Conservation (phyloP, 2,797 vertebrate species). For the Momotus momota region DNA sequence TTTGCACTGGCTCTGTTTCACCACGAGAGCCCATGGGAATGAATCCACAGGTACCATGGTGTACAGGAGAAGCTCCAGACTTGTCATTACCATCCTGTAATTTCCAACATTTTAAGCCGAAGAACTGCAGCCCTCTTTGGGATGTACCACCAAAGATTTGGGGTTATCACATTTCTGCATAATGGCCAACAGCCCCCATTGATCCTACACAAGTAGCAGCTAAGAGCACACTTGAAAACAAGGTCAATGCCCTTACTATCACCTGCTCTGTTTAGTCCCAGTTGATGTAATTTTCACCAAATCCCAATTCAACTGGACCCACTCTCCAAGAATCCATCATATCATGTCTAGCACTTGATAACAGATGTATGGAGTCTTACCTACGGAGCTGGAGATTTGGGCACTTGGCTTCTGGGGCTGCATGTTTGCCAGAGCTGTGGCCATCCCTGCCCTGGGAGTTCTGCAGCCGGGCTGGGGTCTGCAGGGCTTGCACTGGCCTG, state of each 20-base stretch:
- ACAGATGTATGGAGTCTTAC: too few relatives aligned
- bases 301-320: too few relatives aligned
- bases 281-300: not conserved
- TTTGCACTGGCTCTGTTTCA: not conserved
- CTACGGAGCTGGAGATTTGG: not conserved
- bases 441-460: not conserved
- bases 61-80: not conserved
- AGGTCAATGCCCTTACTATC: not conserved
- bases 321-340: rapidly evolving
- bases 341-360: not conserved
- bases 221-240: not conserved
- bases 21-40: not conserved
- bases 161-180: not conserved
- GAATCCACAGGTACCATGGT: not conserved
- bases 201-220: not conserved
- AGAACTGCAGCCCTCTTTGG: not conserved
- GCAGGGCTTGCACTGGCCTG: not conserved
- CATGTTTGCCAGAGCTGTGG: not conserved
- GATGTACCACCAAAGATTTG: not conserved
- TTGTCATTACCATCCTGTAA: not conserved
- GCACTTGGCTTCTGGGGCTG: not conserved
- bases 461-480: not conserved
- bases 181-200: not conserved
- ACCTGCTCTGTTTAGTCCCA: not conserved
- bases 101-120: not conserved